Conservation (phyloP, 2,797 vertebrate genomes). For the Enteromius treurensis region DNA sequence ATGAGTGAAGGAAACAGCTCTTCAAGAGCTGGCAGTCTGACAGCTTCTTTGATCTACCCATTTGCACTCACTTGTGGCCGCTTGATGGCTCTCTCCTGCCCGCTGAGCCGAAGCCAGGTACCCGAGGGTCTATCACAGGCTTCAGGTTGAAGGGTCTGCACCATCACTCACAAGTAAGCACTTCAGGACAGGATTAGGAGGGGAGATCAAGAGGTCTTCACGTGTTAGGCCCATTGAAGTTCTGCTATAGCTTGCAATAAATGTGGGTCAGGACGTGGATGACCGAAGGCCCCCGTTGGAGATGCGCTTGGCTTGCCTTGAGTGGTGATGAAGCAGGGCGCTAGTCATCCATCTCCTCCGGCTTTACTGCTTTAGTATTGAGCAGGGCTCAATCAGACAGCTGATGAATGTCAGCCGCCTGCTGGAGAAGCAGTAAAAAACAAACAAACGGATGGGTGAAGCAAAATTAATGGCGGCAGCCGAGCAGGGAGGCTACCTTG, state of each 20-base stretch:
- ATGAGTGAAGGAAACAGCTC: conserved; percentile 53
- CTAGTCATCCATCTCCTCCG: conserved; percentile 68
- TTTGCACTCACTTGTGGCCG: conserved; percentile 50
- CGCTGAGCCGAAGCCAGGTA: conserved; percentile 36
- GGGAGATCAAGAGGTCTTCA: conserved; percentile 44
- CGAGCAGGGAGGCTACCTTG: conserved; percentile 63
- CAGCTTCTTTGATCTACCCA: conserved; percentile 54
- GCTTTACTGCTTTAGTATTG: conserved; percentile 68
- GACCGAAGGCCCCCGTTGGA: conserved; percentile 25
- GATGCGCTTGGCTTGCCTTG: conserved; percentile 45
- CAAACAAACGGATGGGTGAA: conserved; percentile 72
- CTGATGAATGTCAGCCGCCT: conserved; percentile 71
- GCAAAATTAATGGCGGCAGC: conserved; percentile 72
- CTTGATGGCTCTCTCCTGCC: conserved; percentile 44
- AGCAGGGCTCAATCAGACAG: conserved; percentile 71
- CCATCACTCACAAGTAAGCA: conserved; percentile 36
- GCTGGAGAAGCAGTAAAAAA: conserved; percentile 66
- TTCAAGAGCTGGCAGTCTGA: conserved; percentile 38
- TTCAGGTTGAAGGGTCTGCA: conserved; percentile 25
- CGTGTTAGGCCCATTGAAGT: conserved; percentile 17
- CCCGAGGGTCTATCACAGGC: conserved; percentile 33
- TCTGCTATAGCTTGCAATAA: conserved; percentile 36
- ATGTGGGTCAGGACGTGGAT: conserved; percentile 28
- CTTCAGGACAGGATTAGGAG: conserved; percentile 20
- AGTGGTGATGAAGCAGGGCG: conserved; percentile 54